Conservation (phyloP, 2,797 vertebrate species). For the Capromys pilorides region DNA sequence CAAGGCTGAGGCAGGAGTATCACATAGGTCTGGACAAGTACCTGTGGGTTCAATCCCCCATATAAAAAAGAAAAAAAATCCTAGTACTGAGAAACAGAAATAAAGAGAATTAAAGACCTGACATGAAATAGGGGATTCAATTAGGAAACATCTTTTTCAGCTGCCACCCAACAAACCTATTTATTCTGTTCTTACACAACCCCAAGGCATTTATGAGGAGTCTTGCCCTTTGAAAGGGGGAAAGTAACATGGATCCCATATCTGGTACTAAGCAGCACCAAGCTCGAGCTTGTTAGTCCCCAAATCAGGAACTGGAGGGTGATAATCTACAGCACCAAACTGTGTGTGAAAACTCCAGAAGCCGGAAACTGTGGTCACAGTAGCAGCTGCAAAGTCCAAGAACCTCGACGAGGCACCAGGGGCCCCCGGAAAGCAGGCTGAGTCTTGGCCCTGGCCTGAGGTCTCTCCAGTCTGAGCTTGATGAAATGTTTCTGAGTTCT, state of each 20-base stretch:
- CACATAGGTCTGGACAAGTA: too few species aligned
- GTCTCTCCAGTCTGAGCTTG: slow-evolving; percentile 13
- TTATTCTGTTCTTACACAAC: slow-evolving; percentile 3
- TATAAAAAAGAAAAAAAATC: background rate
- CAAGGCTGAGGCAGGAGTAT: background rate
- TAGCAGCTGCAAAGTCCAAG: background rate
- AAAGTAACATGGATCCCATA: background rate
- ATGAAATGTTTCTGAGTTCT: slow-evolving; percentile 42
- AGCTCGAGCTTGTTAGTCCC: background rate
- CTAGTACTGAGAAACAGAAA: too few species aligned
- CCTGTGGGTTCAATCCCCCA: too few species aligned
- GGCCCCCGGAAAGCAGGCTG: background rate
- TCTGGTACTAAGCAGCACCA: background rate
- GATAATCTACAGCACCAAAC: background rate
- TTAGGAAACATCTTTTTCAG: slow-evolving; percentile 62
- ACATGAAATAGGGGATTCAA: background rate
- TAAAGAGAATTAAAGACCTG: slow-evolving; percentile 47
- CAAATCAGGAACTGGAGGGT: slow-evolving; percentile 51
- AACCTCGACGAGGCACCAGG: background rate
- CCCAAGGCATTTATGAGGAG: background rate
- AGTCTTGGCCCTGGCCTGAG: background rate
- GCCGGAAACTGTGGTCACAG: slow-evolving; percentile 63
- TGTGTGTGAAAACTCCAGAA: slow-evolving; percentile 73
- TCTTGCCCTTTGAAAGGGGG: background rate
- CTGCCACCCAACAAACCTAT: slow-evolving; percentile 9